phyloP scores from a whole-genome alignment of 2,113 vertebrate genomes.

The Nothoprocta pentlandii region DNA sequence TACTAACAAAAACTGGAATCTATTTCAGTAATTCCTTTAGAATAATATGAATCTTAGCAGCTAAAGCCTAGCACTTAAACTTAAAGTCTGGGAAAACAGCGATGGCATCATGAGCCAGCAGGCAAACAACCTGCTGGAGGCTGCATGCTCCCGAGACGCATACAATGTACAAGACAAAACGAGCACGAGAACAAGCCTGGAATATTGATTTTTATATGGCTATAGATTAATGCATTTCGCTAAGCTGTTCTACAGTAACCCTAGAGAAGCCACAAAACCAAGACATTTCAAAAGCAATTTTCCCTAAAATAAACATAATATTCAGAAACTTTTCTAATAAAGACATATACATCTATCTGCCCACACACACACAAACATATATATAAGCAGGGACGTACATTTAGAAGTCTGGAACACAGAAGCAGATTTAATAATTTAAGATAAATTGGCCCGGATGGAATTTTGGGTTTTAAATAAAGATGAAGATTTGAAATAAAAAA shows the following conservation, averaged over 20 bases:
- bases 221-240: neutral
- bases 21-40: conserved; percentile 14
- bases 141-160: neutral
- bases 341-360: neutral
- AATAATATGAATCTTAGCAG: neutral
- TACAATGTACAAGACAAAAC: neutral
- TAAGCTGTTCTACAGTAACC: neutral
- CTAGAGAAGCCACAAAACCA: neutral
- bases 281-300: neutral
- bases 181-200: neutral
- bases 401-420: neutral
- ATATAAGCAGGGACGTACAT: neutral
- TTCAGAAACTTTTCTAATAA: neutral
- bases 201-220: neutral
- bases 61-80: neutral
- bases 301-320: neutral
- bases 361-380: neutral
- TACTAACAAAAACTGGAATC: neutral
- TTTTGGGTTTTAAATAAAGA: neutral
- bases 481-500: conserved; percentile 13
- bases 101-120: neutral
- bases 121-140: neutral
- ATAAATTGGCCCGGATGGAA: neutral
- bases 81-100: neutral
- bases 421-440: neutral